Evolutionary conservation across 2,797 vertebrate species (phyloP), one percentile per base, ranked within the genome.

Genomic region (Pseudopleuronectes americanus): DNA sequence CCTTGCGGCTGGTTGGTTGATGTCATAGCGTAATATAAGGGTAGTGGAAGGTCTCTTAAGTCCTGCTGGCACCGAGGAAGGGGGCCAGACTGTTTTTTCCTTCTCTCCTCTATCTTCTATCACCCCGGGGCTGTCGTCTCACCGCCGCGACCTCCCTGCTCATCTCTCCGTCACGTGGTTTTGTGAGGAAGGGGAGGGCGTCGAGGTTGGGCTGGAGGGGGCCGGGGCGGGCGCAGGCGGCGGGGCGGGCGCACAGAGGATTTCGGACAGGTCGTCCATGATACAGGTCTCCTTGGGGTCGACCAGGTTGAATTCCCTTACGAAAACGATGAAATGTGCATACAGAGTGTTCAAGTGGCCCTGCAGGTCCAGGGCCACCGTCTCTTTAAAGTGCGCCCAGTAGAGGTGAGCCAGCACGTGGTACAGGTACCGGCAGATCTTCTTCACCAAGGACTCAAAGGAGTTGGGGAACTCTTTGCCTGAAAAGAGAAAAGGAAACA

Each of bases 121-220:
- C 87, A 87, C 82, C 90, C 82, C 74, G 51, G 75, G 90, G 85
- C 80, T 69, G 85, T 70, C 14, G 54, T 80, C 63, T 85, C 61
- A 26, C 26, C 8, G 24, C 70, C 5, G 14, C 65, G 6, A 0
- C 47, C 43, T 31, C 70, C 66, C 82, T 13, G 92, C 95, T 99
- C 97, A 99, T 98, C 98, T 99, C 95, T 99, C 98, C 43, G 98
- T 99, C 87, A 98, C 95, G 0, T 99, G 98, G 94, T 97, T 98
- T 94, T 99, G 97, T 95, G 97, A 94, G 80, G 94, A 95, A 0
- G 95, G 92, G 87, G 95, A 60, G 77, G 93, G 90, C 1, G 88
- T 65, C 0, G 90, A 84, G 72, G 83, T 54, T 0, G 87, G 79
- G 74, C 76, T 8, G 16, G 90, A 77, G 22, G 88, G 48, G 31